Conservation (phyloP, 1,140 invertebrate genomes). For the Aphelinus atriplicis region DNA sequence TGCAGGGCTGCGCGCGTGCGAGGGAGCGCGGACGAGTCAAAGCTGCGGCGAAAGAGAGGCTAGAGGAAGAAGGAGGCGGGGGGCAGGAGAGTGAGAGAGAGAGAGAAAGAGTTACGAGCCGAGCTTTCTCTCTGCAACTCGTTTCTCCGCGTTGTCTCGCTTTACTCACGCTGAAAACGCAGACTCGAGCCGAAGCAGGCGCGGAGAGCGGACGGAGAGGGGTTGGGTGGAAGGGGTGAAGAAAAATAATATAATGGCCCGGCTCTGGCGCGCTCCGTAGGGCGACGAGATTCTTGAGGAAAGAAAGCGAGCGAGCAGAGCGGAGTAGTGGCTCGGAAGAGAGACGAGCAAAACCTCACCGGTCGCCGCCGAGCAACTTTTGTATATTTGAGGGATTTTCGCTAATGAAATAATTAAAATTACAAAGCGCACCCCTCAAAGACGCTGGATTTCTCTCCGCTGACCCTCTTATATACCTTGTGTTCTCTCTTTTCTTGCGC, state of each 20-base stretch:
- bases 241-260: slow-evolving; percentile 29
- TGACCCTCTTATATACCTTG: not conserved
- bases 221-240: not conserved
- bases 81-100: not conserved
- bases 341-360: too few species aligned
- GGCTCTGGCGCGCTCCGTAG: not conserved
- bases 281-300: slow-evolving; percentile 7
- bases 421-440: slow-evolving; percentile 40
- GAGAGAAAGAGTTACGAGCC: slow-evolving; percentile 11
- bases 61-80: not conserved
- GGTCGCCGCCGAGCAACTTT: slow-evolving; percentile 25
- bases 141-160: slow-evolving; percentile 5
- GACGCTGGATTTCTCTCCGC: not conserved
- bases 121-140: not conserved
- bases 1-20: not conserved
- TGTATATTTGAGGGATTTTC: slow-evolving; percentile 47
- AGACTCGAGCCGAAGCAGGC: slow-evolving; percentile 10
- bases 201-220: not conserved
- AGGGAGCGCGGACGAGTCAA: not conserved
- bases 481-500: not conserved
- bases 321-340: not conserved
- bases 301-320: not conserved
- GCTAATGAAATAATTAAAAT: slow-evolving; percentile 53
- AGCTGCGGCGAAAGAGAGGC: not conserved
- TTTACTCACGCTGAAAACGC: slow-evolving; percentile 3